A percentile compares a stretch with the other conserved stretches of the same genome.
Evolutionary conservation across 2,113 vertebrate species (phyloP).

Genomic region (Rhinopomastus cyanomelas): DNA sequence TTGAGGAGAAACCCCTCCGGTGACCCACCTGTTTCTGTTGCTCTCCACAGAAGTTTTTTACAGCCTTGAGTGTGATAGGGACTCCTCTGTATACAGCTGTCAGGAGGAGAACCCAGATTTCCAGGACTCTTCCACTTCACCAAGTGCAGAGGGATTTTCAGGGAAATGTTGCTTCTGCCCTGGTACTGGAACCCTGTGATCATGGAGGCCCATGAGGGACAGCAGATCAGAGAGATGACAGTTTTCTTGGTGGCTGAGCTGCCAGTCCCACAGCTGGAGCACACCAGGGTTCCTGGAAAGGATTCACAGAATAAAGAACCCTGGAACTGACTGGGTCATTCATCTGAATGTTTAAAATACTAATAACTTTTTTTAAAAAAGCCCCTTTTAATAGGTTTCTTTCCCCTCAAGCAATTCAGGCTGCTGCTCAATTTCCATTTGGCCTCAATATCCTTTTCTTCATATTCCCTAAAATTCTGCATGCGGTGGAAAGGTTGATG

Average conservation of each 20-base stretch:
- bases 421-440: slow-evolving; percentile 50
- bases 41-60: not conserved
- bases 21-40: not conserved
- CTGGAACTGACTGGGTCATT: slow-evolving; percentile 22
- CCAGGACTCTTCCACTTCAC: not conserved
- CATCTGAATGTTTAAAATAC: slow-evolving; percentile 52
- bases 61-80: not conserved
- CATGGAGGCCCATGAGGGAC: not conserved
- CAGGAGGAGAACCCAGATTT: not conserved
- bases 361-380: not conserved
- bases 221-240: not conserved
- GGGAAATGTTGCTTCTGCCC: not conserved
- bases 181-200: not conserved
- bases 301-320: not conserved
- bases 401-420: slow-evolving; percentile 23
- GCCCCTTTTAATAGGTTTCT: slow-evolving; percentile 19
- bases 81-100: not conserved
- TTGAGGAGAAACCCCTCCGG: not conserved
- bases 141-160: not conserved
- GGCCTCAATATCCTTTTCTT: slow-evolving; percentile 44
- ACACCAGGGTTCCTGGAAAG: not conserved
- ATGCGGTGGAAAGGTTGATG: not conserved
- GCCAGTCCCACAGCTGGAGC: not conserved
- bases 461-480: slow-evolving; percentile 32
- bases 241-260: not conserved